phyloP scores from a whole-genome alignment of 2,113 vertebrate genomes.

The Ailurus styani region DNA sequence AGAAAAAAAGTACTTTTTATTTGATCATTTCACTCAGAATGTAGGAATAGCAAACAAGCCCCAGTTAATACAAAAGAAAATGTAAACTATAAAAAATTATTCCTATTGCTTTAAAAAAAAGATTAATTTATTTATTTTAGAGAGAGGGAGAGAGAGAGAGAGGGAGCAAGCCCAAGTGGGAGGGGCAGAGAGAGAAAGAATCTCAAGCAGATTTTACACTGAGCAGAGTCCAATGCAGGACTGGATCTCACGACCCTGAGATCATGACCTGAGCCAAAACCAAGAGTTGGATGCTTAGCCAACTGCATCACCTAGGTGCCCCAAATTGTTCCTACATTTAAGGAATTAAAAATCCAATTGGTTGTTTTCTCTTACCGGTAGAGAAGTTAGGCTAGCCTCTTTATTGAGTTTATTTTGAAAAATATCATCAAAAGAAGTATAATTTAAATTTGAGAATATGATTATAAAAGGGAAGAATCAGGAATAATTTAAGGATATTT shows the following conservation, averaged over 20 bases:
- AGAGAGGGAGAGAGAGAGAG: not conserved
- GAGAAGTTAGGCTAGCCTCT: not conserved
- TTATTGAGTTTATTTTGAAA: not conserved
- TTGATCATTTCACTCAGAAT: not conserved
- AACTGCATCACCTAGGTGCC: not conserved
- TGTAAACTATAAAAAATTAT: not conserved
- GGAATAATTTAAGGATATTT: not conserved
- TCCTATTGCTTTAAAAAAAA: not conserved
- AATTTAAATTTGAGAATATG: constrained; percentile 1
- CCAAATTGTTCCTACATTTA: not conserved
- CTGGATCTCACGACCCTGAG: not conserved
- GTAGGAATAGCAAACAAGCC: not conserved
- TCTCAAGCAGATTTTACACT: not conserved
- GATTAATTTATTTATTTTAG: not conserved
- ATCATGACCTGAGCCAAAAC: not conserved
- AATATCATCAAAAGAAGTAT: not conserved
- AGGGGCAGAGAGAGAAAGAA: not conserved
- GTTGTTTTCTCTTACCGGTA: not conserved
- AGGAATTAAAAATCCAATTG: not conserved
- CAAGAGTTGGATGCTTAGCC: not conserved
- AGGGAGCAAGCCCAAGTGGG: not conserved
- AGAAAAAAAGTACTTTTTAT: not conserved
- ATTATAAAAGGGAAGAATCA: not conserved
- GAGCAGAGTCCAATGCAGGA: not conserved
- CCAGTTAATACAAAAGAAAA: not conserved